Percentiles rank a stretch among this genome's conserved stretches.
phyloP scores from a whole-genome alignment of 2,888 invertebrate genomes.

The Hydriomena furcata region DNA sequence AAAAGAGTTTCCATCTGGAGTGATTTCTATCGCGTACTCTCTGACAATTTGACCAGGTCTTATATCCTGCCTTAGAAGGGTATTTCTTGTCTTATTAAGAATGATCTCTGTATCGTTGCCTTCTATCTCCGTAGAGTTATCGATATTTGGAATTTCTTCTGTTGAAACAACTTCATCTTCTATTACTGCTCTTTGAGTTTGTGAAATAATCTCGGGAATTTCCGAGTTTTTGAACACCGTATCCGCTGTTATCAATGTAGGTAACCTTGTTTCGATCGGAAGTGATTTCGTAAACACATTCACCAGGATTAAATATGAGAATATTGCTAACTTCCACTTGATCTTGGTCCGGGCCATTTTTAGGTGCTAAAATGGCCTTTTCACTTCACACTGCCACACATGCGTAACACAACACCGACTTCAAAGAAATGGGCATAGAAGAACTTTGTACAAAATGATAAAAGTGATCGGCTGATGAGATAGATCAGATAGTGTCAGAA shows the following conservation, averaged over 20 bases:
- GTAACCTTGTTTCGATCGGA: conserved; percentile 41
- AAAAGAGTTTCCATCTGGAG: conserved; percentile 45
- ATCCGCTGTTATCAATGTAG: conserved; percentile 29
- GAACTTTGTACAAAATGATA: conserved; percentile 16
- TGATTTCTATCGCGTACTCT: conserved; percentile 51
- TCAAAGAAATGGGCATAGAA: conserved; percentile 42
- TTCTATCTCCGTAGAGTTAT: conserved; percentile 17
- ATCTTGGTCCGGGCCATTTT: conserved; percentile 62
- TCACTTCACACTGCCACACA: conserved; percentile 42
- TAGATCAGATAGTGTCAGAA: conserved; percentile 50
- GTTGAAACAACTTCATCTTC: conserved; percentile 17
- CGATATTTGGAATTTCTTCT: background rate
- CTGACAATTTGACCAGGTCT: conserved; percentile 52
- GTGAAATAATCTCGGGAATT: conserved; percentile 18
- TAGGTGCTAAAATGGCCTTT: conserved; percentile 40
- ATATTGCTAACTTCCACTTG: conserved; percentile 54
- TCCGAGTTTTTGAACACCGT: conserved; percentile 32
- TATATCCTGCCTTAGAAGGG: conserved; percentile 36
- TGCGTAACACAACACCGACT: conserved; percentile 41
- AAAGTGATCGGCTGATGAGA: conserved; percentile 21
- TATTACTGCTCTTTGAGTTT: conserved; percentile 11
- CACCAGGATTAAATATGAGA: conserved; percentile 44
- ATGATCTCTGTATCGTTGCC: conserved; percentile 24
- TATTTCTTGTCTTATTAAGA: conserved; percentile 31
- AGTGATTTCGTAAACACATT: conserved; percentile 51